phyloP scores from a whole-genome alignment of 1,140 invertebrate genomes.

The Anthonomus grandis region DNA sequence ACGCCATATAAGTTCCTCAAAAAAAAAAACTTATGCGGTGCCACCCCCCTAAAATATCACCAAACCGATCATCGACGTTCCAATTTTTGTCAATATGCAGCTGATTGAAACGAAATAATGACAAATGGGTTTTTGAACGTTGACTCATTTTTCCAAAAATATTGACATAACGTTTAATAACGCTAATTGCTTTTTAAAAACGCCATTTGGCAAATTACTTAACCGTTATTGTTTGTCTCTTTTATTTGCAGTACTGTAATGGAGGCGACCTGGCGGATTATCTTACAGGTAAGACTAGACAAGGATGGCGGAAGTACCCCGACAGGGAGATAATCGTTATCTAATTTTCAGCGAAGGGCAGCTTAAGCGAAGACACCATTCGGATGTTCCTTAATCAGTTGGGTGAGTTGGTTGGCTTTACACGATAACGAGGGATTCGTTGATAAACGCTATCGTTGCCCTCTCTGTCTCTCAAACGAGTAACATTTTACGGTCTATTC shows the following conservation, averaged over 20 bases:
- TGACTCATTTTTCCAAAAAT: not conserved
- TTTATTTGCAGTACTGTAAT: conserved; percentile 85
- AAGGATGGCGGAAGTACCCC: conserved; percentile 17
- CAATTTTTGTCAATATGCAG: no score
- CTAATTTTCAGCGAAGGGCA: conserved; percentile 77
- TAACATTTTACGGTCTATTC: no score
- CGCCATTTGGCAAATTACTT: not conserved
- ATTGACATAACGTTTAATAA: not conserved
- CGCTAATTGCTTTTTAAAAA: not conserved
- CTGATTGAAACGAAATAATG: no score
- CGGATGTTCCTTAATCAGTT: conserved; percentile 92
- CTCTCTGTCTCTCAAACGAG: no score
- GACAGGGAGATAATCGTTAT: no score
- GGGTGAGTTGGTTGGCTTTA: conserved; percentile 61
- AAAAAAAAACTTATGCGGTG: no score
- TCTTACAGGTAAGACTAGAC: conserved; percentile 66
- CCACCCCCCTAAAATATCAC: no score
- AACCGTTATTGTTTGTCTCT: not conserved
- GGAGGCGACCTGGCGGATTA: conserved; percentile 98
- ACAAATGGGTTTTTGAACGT: not conserved
- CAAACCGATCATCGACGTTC: no score
- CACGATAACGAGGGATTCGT: no score
- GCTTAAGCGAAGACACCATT: conserved; percentile 96
- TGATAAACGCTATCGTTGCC: no score
- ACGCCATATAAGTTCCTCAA: no score